Evolutionary conservation across 2,888 invertebrate species (phyloP).

Genomic region (Drosophila paramelanica): DNA sequence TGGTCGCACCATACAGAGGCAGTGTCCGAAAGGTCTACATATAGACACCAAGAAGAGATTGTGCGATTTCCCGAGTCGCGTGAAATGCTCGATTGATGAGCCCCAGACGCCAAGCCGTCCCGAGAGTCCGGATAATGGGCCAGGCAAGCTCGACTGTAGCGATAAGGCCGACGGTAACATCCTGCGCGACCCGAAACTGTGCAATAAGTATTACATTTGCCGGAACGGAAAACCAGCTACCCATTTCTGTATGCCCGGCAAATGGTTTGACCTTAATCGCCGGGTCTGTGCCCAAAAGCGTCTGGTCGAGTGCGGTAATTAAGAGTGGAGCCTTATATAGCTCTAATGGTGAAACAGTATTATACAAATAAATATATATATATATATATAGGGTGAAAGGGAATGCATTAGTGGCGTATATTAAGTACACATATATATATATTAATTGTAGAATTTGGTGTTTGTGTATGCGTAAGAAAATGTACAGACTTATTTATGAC

Average conservation of each 20-base stretch:
- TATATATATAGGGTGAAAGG: slow-evolving; percentile 42
- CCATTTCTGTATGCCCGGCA: slow-evolving; percentile 57
- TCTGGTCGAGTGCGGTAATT: slow-evolving; percentile 25
- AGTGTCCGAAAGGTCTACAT: slow-evolving; percentile 49
- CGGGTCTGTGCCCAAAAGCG: slow-evolving; percentile 36
- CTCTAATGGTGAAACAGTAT: not conserved
- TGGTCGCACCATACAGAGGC: slow-evolving; percentile 26
- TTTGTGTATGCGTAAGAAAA: slow-evolving; percentile 16
- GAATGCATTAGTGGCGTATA: slow-evolving; percentile 35
- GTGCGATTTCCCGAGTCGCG: slow-evolving; percentile 41
- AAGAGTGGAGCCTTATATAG: not conserved
- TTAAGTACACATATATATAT: slow-evolving; percentile 6
- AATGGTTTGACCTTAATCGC: slow-evolving; percentile 55
- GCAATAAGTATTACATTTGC: slow-evolving; percentile 63
- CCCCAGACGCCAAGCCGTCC: not conserved
- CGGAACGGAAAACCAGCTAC: slow-evolving; percentile 30
- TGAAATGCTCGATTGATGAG: slow-evolving; percentile 24
- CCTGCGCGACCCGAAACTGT: slow-evolving; percentile 39
- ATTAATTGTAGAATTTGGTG: slow-evolving; percentile 21
- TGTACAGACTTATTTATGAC: not conserved
- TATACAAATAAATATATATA: slow-evolving; percentile 2
- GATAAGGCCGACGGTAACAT: slow-evolving; percentile 24
- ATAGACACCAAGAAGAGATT: slow-evolving; percentile 30
- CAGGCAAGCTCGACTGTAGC: slow-evolving; percentile 30
- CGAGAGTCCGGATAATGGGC: not conserved